Conservation (phyloP, 2,113 vertebrate genomes). For the Pantherophis guttatus region DNA sequence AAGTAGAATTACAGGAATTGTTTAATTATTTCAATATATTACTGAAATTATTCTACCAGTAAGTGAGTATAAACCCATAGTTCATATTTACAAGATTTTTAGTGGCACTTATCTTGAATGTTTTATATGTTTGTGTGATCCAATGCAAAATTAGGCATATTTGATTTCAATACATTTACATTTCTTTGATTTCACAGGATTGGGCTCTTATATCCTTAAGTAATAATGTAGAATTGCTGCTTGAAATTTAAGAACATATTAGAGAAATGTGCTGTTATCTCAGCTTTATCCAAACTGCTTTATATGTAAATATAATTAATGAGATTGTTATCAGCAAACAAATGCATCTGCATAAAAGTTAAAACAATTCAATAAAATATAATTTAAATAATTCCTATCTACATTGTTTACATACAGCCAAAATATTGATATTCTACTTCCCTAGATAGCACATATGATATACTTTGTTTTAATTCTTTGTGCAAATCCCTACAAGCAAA, state of each 20-base stretch:
- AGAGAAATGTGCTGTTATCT: not conserved
- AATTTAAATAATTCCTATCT: not conserved
- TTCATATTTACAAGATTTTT: not conserved
- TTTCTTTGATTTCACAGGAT: too few species aligned
- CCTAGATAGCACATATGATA: not conserved
- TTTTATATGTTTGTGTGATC: not conserved
- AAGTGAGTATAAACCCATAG: conserved; percentile 19
- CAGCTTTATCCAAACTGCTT: not conserved
- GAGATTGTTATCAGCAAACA: not conserved
- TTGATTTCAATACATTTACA: not conserved
- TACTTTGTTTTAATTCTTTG: not conserved
- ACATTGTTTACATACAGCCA: not conserved
- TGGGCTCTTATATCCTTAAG: not conserved
- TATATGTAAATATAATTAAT: not conserved
- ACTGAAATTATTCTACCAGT: not conserved
- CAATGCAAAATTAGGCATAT: not conserved
- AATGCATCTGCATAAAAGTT: not conserved
- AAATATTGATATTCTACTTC: not conserved
- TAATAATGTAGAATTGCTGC: not conserved
- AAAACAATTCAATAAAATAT: not conserved
- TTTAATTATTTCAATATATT: not conserved
- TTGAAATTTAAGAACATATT: not conserved
- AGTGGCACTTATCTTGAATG: not conserved
- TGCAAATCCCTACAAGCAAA: not conserved
- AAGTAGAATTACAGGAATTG: not conserved